Conservation (phyloP, 2,113 vertebrate species). For the Cettia cetti region DNA sequence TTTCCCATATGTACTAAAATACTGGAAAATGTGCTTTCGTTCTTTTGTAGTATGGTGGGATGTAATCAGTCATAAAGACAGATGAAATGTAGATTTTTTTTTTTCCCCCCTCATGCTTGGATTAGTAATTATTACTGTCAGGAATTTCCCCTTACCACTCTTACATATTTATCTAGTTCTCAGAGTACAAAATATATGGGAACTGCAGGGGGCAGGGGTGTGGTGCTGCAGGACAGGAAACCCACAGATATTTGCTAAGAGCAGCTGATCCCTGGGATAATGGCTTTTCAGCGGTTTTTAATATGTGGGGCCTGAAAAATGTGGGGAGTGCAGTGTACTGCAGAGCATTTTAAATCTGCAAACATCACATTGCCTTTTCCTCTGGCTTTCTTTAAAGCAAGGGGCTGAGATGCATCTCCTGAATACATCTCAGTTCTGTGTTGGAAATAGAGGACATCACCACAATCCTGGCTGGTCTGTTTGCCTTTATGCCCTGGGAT, state of each 20-base stretch:
- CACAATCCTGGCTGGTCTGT: background rate
- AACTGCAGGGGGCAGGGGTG: background rate
- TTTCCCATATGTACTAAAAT: background rate
- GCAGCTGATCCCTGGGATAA: background rate
- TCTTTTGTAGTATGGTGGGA: background rate
- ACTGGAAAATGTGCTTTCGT: background rate
- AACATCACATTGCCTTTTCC: background rate
- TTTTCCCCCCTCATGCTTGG: background rate
- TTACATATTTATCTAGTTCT: background rate
- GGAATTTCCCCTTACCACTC: background rate
- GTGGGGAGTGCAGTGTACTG: background rate
- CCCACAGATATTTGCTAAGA: background rate
- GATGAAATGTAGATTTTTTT: background rate
- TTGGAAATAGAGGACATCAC: background rate
- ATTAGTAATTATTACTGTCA: background rate
- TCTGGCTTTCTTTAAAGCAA: background rate
- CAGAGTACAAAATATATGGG: background rate
- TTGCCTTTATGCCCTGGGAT: background rate
- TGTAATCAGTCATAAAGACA: background rate
- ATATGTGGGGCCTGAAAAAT: background rate
- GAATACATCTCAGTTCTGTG: background rate
- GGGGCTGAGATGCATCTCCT: background rate
- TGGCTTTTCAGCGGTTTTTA: background rate
- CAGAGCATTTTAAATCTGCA: background rate
- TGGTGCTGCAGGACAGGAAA: background rate